phyloP scores from a whole-genome alignment of 2,797 vertebrate species.

The Rhynchotus rufescens region DNA sequence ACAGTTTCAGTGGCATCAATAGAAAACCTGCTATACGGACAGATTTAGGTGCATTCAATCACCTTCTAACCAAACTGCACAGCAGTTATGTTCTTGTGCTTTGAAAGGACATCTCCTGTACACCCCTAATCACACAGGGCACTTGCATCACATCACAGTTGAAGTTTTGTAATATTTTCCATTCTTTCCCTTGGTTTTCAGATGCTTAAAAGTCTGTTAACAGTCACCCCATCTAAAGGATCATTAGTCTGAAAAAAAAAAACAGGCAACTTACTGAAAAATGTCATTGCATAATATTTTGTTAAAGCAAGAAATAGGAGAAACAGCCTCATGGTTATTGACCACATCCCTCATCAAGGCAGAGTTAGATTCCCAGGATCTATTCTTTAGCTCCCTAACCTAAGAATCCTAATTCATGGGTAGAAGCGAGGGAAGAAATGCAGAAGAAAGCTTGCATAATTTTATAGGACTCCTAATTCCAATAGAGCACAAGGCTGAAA shows the following conservation, averaged over 20 bases:
- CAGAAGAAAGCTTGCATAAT: background rate
- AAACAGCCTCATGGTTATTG: slow-evolving; percentile 53
- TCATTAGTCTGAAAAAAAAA: slow-evolving; percentile 6
- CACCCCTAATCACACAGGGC: background rate
- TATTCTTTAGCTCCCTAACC: slow-evolving; percentile 5
- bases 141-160: background rate
- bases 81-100: background rate
- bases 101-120: background rate
- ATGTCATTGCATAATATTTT: slow-evolving; percentile 44
- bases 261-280: slow-evolving; percentile 31
- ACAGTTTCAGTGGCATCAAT: background rate
- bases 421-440: background rate
- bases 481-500: background rate
- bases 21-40: background rate
- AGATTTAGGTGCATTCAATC: background rate
- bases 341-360: slow-evolving; percentile 51
- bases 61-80: background rate
- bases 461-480: background rate
- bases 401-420: background rate
- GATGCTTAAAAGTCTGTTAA: slow-evolving; percentile 4
- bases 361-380: slow-evolving; percentile 40
- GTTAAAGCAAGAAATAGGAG: slow-evolving; percentile 47
- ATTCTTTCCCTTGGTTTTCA: slow-evolving; percentile 25
- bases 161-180: slow-evolving; percentile 47
- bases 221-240: slow-evolving; percentile 45